phyloP scores from a whole-genome alignment of 2,797 vertebrate genomes.

The Myotis daubentonii region DNA sequence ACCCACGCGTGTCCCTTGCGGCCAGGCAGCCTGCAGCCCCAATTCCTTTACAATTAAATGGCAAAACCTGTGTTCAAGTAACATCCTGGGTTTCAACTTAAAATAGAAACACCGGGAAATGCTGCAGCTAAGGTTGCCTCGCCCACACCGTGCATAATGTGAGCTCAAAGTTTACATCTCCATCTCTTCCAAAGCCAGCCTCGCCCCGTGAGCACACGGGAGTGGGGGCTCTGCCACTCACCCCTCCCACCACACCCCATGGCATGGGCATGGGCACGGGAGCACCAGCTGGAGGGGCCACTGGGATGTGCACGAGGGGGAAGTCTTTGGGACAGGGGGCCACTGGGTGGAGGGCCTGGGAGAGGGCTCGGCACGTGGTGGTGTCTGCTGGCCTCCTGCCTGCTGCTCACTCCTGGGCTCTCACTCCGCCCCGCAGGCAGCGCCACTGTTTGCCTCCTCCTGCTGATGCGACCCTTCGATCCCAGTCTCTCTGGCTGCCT shows the following conservation, averaged over 20 bases:
- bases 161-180: neutral
- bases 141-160: neutral
- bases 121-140: neutral
- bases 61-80: neutral
- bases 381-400: no score
- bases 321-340: neutral
- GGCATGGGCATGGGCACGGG: neutral
- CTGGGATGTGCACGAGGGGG: neutral
- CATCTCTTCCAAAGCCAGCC: neutral
- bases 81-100: slow-evolving; percentile 5
- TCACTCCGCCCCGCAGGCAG: neutral
- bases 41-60: slow-evolving; percentile 36
- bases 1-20: neutral
- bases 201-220: neutral
- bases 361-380: fast-evolving
- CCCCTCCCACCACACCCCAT: neutral
- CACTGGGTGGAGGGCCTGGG: no score
- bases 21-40: slow-evolving; percentile 16
- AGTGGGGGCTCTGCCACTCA: neutral
- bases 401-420: neutral
- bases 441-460: fast-evolving
- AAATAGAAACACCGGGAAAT: slow-evolving; percentile 46
- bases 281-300: neutral
- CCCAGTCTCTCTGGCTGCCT: no score
- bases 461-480: neutral